Evolutionary conservation across 2,888 invertebrate genomes (phyloP).

Genomic region (Cephus runcator): DNA sequence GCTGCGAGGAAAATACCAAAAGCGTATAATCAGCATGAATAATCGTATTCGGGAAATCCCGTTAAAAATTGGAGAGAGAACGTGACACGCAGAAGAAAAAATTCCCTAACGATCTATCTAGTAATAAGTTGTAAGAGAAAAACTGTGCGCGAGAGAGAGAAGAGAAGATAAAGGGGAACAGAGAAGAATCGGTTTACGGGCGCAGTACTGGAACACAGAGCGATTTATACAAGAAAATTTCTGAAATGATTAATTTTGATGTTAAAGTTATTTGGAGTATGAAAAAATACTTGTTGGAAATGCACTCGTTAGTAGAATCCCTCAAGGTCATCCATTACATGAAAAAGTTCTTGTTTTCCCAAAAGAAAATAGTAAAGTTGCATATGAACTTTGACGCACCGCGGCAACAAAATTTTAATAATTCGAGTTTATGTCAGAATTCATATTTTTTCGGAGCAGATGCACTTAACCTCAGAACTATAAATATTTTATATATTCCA

Average conservation of each 20-base stretch:
- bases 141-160: not conserved
- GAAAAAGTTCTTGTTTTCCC: not conserved
- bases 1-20: not conserved
- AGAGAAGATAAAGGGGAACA: not conserved
- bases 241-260: not conserved
- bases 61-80: not conserved
- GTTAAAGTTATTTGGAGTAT: not conserved
- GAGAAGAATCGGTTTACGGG: not conserved
- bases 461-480: no score
- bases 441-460: no score
- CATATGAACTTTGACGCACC: no score
- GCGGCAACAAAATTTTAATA: no score
- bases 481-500: no score
- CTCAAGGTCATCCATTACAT: not conserved
- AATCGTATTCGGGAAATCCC: not conserved
- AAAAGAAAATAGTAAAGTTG: not conserved
- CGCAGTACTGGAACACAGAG: not conserved
- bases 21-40: not conserved
- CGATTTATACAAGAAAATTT: not conserved
- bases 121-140: not conserved
- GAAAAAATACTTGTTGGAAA: not conserved
- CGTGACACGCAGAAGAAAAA: not conserved
- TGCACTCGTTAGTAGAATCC: not conserved
- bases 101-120: not conserved
- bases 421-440: no score